Base-by-base conservation (phyloP, 1,140 invertebrate genomes). In the Batillaria attramentaria region DNA sequence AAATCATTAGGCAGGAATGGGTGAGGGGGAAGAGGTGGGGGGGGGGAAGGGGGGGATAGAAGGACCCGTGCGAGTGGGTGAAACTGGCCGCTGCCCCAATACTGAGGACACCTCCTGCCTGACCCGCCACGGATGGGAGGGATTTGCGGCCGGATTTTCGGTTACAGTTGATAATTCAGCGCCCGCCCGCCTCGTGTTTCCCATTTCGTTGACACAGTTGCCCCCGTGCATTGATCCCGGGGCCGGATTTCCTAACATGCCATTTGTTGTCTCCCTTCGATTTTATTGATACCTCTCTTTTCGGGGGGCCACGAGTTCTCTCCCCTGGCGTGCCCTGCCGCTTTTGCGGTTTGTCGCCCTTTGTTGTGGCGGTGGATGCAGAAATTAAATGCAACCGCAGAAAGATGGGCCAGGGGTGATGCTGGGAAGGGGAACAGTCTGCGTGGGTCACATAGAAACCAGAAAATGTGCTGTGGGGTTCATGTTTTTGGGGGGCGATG, bases 161-260 rank as follows among this genome's bases (percentile, higher is more conserved):
- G 73, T 75, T 75, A 65, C 73, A 42, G 50, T 75, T 33, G 54
- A 65, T 75, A 28, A 75, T 62, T 65, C 62, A 57, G 28, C 37
- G 0, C 10, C 54, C 18, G 41, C 57, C 54, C 73, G 54, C 50
- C 33, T 75, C 73, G 20, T 39, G 46, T 75, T 75, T 75, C 73
- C n/a, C 46, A 39, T 35, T 42, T 18, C 73, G 73, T 75, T 75
- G 73, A 75, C 73, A 75, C 73, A 75, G 73, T 31, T 54, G 54
- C 10, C 57, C 57, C 31, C 57, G 13, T 31, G 16, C 73, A 75
- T 75, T 75, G 73, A 75, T 75, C 73, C 37, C 24, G 57, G 57
- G 4, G 10, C 73, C 13, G 39, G 37, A 75, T 62, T 62, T 65
- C 54, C 54, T 37, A 24, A 13, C 35, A 18, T 24, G n/a, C 72